Base-by-base conservation (phyloP, 2,113 vertebrate genomes). In the Clinocottus analis region DNA sequence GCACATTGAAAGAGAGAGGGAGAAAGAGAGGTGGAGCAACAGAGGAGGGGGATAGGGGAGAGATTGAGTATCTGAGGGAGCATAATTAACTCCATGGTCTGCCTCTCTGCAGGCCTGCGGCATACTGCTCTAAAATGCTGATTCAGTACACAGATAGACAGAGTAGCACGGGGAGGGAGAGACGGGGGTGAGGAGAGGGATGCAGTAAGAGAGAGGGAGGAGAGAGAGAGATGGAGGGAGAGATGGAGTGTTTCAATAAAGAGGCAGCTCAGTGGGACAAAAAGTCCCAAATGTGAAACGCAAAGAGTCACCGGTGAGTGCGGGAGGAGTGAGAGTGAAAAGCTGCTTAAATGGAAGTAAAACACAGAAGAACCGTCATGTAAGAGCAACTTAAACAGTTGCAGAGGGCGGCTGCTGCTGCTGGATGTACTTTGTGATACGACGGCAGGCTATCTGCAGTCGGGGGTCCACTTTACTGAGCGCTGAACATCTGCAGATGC, bases 101-200 rank as follows among this genome's bases (percentile, higher is more conserved):
- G 88, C 79, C 72, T 89, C 85, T 87, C 89, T 91, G 91, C 93
- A 90, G 90, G 92, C 87, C 90, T 93, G 91, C 84, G 85, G 91
- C 90, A 92, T 56, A 85, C 75, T 83, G 88, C 87, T 90, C 77
- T 60, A 72, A 92, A 93, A 83, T 89, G 92, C 93, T 93, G 93
- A 94, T 88, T 92, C 92, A 93, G 91, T 88, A 89, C 77, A 86
- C 86, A 86, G 87, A 86, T 85, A 90, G 86, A 83, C 77, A 59
- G 62, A 86, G 77, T 53, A 64, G 80, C 68, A 85, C 2, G 2
- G 51, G 47, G 66, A 47, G 75, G 66, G 77, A 67, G 77, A 67
- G 79, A 84, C 51, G 31, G 56, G 71, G 82, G 80, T 67, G 74
- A 72, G 76, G 83, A 53, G 75, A 64, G 61, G 39, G 73, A 76